Evolutionary conservation across 2,888 invertebrate genomes (phyloP), one percentile per base, ranked within the genome.

Genomic region (Nomada ferruginata): DNA sequence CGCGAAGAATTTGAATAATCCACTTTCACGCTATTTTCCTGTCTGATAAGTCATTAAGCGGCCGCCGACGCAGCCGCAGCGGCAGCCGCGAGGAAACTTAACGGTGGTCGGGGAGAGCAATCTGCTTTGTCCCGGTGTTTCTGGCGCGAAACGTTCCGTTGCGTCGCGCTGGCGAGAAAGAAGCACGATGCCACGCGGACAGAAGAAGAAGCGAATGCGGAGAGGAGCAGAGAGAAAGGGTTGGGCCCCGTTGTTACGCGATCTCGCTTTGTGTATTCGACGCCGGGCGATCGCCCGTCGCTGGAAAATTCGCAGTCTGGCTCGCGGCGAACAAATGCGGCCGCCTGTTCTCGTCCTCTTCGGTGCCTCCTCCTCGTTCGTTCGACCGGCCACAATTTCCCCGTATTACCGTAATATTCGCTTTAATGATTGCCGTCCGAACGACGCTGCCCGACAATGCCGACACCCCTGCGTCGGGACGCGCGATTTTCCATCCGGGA

Each of bases 291-390:
- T 84, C 84, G 84, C 82, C 87, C 84, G 83, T 80, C 78, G 74
- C 83, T 88, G 74, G 89, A 82, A 88, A 90, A 90, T 91, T 91
- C 89, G 91, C 87, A 90, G 85, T 87, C 82, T 84, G 79, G 85
- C 85, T 83, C 83, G 85, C 85, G 75, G 82, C 82, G 61, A 72
- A 63, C 68, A 66, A 78, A 68, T 69, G 72, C 55, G 71, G 20
- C 13, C 52, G 75, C 82, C 61, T 76, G 55, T 68, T 66, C 72
- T 7, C 29, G 64, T 75, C 72, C 60, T 69, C 71, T 64, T 79
- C 59, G 60, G 15, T 42, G 52, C 36, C 42, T 64, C 52, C 47
- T 63, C 63, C 11, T 29, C 26, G 57, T 61, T 64, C 66, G 68
- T 55, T 57, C 47, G 52, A 61, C 79, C 77, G 47, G 68, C 81